These are phyloP conservation scores for Musca domestica DNA, from an alignment of 1,140 invertebrate genomes.

Conservation along the genomic window DNA sequence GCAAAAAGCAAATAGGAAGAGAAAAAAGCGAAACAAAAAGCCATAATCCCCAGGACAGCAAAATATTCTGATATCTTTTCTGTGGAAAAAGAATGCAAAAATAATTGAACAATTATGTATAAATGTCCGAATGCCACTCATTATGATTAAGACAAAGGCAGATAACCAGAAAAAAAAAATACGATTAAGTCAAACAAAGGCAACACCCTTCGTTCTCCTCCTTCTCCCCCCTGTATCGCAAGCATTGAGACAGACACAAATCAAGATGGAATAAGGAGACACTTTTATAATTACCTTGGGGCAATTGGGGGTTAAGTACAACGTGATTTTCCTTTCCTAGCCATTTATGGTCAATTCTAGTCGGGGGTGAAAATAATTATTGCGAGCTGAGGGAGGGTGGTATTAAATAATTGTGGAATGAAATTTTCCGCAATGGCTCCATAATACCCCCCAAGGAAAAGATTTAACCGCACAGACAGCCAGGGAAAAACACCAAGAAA, in stretches of 20 bases:
- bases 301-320: conserved; percentile 38
- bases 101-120: conserved; percentile 54
- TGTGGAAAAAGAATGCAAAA: conserved; percentile 18
- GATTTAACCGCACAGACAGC: not conserved
- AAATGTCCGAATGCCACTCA: conserved; percentile 52
- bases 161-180: not conserved
- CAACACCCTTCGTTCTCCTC: too few species aligned
- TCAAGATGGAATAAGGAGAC: conserved; percentile 33
- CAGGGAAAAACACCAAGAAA: not conserved
- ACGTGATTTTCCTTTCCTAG: too few species aligned
- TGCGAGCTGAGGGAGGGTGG: not conserved
- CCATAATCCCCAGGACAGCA: too few species aligned
- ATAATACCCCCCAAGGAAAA: too few species aligned
- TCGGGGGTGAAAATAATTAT: too few species aligned
- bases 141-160: conserved; percentile 40
- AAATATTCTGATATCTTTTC: not conserved
- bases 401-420: not conserved
- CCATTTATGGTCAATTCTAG: too few species aligned
- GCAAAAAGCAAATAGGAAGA: too few species aligned
- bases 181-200: too few species aligned
- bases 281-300: conserved; percentile 53
- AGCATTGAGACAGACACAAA: not conserved
- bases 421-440: too few species aligned
- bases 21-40: too few species aligned
- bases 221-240: not conserved